These are phyloP conservation scores for Hesperophylax magnus DNA, from an alignment of 1,140 invertebrate genomes.

Conservation along the genomic window DNA sequence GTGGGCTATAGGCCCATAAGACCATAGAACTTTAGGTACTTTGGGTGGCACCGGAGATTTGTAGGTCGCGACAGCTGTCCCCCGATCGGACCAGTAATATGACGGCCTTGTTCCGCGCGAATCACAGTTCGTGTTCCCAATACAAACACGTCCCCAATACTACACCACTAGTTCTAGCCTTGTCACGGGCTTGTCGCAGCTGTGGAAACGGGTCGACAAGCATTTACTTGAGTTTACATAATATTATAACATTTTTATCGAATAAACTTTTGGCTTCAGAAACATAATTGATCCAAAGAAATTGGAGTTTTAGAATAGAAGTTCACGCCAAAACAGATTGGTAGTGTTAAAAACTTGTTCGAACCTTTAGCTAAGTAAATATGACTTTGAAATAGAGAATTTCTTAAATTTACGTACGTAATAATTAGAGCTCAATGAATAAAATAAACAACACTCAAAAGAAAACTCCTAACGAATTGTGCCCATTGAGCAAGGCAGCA, in stretches of 20 bases:
- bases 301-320: too few relatives aligned
- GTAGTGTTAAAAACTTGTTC: too few relatives aligned
- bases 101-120: constrained; percentile 15
- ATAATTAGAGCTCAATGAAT: too few relatives aligned
- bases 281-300: not conserved
- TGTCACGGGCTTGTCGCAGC: not conserved
- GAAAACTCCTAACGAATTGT: too few relatives aligned
- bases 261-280: not conserved
- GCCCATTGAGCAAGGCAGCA: too few relatives aligned
- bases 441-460: too few relatives aligned
- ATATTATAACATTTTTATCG: constrained; percentile 5
- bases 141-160: not conserved
- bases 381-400: too few relatives aligned
- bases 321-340: too few relatives aligned
- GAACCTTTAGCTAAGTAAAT: too few relatives aligned
- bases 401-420: too few relatives aligned
- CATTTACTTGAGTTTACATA: not conserved
- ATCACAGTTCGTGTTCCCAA: not conserved
- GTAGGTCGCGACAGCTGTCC: constrained; percentile 3
- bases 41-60: not conserved
- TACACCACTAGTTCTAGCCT: not conserved
- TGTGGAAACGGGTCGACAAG: constrained; percentile 14
- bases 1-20: not conserved
- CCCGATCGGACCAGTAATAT: constrained; percentile 8
- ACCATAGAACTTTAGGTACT: not conserved